Evolutionary conservation across 2,888 invertebrate genomes (phyloP).

Genomic region (Apamea sordens): DNA sequence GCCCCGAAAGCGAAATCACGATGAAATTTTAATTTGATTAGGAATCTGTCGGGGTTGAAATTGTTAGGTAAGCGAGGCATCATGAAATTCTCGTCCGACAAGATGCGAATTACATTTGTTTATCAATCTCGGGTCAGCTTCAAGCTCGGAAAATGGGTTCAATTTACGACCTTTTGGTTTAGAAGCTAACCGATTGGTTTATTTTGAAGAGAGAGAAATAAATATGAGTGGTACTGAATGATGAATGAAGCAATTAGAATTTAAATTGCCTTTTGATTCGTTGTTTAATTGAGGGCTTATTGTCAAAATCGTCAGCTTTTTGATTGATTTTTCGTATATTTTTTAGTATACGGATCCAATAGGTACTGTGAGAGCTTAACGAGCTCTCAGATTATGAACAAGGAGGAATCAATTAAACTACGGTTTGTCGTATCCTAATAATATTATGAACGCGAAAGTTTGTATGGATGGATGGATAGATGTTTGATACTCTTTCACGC

Average conservation of each 20-base stretch:
- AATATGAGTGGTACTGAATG: conserved; percentile 18
- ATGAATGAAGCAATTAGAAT: conserved; percentile 8
- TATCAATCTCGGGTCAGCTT: conserved; percentile 46
- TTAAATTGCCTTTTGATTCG: conserved; percentile 12
- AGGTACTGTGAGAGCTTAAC: too few relatives aligned
- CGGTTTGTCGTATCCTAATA: too few relatives aligned
- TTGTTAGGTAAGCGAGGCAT: conserved; percentile 70
- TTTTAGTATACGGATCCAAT: not conserved
- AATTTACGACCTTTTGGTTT: conserved; percentile 37
- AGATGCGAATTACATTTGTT: conserved; percentile 47
- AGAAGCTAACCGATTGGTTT: conserved; percentile 20
- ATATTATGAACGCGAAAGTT: too few relatives aligned
- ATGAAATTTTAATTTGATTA: conserved; percentile 83
- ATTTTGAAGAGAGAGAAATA: conserved; percentile 17
- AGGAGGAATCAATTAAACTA: too few relatives aligned
- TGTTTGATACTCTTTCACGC: too few relatives aligned
- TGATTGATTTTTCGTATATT: not conserved
- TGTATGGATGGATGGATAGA: too few relatives aligned
- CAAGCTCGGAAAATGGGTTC: conserved; percentile 26
- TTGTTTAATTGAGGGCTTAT: conserved; percentile 1
- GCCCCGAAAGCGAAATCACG: conserved; percentile 66
- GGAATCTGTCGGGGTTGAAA: conserved; percentile 70
- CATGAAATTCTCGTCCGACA: conserved; percentile 55
- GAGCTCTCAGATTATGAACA: too few relatives aligned
- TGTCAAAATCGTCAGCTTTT: not conserved